A percentile compares a stretch with the other conserved stretches of the same genome.
These are phyloP conservation scores for Pantala flavescens DNA, from an alignment of 1,140 invertebrate genomes.

Conservation along the genomic window DNA sequence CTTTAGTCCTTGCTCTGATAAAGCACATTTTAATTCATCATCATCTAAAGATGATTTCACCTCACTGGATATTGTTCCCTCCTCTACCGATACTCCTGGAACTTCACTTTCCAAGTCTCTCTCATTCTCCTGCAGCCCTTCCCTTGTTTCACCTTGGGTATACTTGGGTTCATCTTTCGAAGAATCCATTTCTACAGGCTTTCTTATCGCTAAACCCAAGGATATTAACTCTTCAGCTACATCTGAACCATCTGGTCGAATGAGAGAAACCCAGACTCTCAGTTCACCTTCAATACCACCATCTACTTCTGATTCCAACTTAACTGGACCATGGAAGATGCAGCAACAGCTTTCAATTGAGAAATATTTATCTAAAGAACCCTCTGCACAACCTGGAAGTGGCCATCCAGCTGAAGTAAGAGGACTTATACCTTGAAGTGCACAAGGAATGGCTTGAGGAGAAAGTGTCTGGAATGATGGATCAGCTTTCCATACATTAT, in stretches of 20 bases:
- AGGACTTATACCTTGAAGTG: conserved; percentile 45
- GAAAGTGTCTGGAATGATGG: conserved; percentile 52
- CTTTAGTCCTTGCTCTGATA: too few species aligned
- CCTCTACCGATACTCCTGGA: too few species aligned
- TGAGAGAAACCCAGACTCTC: conserved; percentile 43
- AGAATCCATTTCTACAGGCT: too few species aligned
- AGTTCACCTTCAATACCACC: conserved; percentile 29
- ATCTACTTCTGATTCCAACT: neutral
- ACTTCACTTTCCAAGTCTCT: too few species aligned
- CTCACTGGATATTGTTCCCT: too few species aligned
- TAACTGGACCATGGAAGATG: conserved; percentile 33
- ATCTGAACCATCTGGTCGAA: conserved; percentile 33
- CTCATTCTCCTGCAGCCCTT: too few species aligned
- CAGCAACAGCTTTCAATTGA: conserved; percentile 44
- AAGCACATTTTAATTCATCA: too few species aligned
- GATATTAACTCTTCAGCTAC: conserved; percentile 34
- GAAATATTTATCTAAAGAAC: conserved; percentile 44
- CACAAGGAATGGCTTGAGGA: conserved; percentile 54
- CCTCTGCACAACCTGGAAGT: conserved; percentile 24
- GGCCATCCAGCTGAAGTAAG: conserved; percentile 38
- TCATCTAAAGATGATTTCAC: too few species aligned
- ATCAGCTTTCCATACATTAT: conserved; percentile 55
- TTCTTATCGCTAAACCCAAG: conserved; percentile 28
- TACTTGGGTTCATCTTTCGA: too few species aligned
- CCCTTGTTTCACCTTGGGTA: too few species aligned